phyloP scores from a whole-genome alignment of 1,140 invertebrate genomes.

The Hyles vespertilio region DNA sequence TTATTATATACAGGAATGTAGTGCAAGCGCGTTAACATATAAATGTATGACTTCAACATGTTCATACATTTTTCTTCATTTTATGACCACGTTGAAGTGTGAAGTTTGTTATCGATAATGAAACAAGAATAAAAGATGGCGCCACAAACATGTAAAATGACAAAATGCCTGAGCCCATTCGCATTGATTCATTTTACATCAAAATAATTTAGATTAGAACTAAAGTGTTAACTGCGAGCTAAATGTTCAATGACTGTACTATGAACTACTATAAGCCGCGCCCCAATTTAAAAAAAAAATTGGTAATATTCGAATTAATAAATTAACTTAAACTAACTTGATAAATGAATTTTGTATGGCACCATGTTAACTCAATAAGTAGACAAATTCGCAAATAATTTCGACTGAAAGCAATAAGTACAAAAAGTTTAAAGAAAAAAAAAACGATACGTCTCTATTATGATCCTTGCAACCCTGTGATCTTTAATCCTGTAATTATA shows the following conservation, averaged over 20 bases:
- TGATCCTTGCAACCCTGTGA: constrained; percentile 64
- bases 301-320: neutral
- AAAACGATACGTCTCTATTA: constrained; percentile 33
- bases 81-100: too few species aligned
- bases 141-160: constrained; percentile 1
- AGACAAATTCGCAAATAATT: constrained; percentile 6
- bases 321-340: constrained; percentile 4
- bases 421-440: constrained; percentile 12
- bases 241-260: too few species aligned
- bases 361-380: constrained; percentile 15
- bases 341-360: constrained; percentile 8
- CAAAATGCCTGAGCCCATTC: constrained; percentile 10
- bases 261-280: too few species aligned
- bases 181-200: constrained; percentile 3
- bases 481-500: constrained; percentile 59
- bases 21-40: constrained; percentile 15
- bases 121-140: neutral
- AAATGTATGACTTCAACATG: constrained; percentile 3
- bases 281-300: too few species aligned
- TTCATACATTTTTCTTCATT: neutral
- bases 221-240: too few species aligned
- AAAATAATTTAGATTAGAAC: too few species aligned
- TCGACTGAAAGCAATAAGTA: constrained; percentile 18
- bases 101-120: too few species aligned
- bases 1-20: constrained; percentile 51